These are phyloP conservation scores for Holothuria scabra DNA, from an alignment of 53 echinoderm and acorn worm genomes.

Conservation along the genomic window DNA sequence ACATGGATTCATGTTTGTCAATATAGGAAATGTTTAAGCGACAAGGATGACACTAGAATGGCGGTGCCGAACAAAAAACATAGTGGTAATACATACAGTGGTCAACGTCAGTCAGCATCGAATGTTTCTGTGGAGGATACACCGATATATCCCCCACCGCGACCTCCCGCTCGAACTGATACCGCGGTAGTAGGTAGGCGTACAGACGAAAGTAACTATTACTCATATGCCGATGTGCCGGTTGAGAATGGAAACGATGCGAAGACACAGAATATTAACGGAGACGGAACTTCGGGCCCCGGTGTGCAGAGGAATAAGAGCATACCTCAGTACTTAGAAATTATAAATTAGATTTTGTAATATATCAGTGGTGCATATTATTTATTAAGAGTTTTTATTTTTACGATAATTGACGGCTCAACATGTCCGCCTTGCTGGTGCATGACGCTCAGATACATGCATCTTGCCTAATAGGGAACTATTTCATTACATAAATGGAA, in stretches of 20 bases:
- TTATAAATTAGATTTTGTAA: constrained; percentile 2
- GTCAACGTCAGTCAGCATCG: not conserved
- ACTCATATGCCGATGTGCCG: constrained; percentile 25
- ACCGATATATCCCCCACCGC: constrained; percentile 11
- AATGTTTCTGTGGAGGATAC: not conserved
- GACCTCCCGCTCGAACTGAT: constrained; percentile 27
- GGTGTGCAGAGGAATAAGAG: not conserved
- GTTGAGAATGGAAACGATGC: constrained; percentile 12
- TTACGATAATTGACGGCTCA: too few relatives aligned
- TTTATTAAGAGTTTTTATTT: too few relatives aligned
- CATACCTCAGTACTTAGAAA: constrained; percentile 23
- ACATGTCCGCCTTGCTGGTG: too few relatives aligned
- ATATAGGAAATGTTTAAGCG: not conserved
- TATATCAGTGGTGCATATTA: too few relatives aligned
- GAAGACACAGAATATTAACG: not conserved
- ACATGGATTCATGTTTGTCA: not conserved
- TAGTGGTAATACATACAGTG: constrained; percentile 6
- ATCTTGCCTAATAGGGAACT: too few relatives aligned
- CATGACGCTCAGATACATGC: too few relatives aligned
- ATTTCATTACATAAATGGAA: too few relatives aligned
- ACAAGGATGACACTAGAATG: not conserved
- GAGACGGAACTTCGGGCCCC: not conserved
- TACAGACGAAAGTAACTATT: constrained; percentile 7
- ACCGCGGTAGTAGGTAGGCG: constrained; percentile 21
- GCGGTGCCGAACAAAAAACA: constrained; percentile 9